Evolutionary conservation across 2,113 vertebrate species (phyloP).

Genomic region (Periophthalmodon schlosseri): DNA sequence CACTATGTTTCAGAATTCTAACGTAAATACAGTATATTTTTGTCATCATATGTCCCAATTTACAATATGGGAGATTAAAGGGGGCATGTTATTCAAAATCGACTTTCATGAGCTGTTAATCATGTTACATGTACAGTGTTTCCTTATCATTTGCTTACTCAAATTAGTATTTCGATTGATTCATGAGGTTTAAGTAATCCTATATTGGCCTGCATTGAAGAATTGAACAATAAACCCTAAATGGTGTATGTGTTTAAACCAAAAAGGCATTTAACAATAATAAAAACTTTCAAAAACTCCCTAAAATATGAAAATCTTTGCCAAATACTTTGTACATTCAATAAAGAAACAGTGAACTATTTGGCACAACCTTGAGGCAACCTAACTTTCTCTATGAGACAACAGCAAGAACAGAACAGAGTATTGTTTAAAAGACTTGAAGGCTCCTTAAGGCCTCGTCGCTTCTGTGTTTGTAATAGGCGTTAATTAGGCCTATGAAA

Average conservation of each 20-base stretch:
- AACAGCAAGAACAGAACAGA: conserved; percentile 47
- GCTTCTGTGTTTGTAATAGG: conserved; percentile 33
- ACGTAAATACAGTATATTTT: not conserved
- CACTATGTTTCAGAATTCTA: not conserved
- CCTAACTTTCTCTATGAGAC: conserved; percentile 33
- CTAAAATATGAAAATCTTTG: not conserved
- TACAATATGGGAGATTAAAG: not conserved
- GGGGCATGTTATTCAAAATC: no score
- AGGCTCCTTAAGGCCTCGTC: conserved; percentile 54
- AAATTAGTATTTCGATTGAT: no score
- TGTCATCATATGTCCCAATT: not conserved
- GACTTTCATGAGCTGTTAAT: no score
- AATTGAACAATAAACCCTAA: no score
- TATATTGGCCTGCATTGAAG: no score
- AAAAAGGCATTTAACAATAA: no score
- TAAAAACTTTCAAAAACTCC: not conserved
- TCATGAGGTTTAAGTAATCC: no score
- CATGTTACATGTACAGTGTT: no score
- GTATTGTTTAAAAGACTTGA: conserved; percentile 40
- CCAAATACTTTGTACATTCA: not conserved
- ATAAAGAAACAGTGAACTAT: conserved; percentile 19
- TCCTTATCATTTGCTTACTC: no score
- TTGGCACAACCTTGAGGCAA: conserved; percentile 30
- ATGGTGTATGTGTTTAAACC: no score
- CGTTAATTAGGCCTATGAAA: conserved; percentile 67